Conservation (phyloP, 2,797 vertebrate genomes). For the Oceanodroma leucorhoa region DNA sequence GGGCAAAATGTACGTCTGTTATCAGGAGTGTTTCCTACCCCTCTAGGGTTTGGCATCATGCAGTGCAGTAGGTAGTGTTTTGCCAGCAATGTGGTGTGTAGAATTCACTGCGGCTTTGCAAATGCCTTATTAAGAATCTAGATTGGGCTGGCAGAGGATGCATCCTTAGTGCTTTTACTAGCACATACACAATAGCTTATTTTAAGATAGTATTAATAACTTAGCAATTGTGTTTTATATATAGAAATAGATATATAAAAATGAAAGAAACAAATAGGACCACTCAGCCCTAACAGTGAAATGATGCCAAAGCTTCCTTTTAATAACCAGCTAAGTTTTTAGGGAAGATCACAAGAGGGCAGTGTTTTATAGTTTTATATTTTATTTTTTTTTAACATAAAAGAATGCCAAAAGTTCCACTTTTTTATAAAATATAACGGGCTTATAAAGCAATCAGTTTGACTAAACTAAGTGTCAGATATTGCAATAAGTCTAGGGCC, state of each 20-base stretch:
- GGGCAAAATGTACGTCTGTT: neutral
- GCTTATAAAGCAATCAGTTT: neutral
- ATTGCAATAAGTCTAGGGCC: neutral
- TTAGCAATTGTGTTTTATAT: neutral
- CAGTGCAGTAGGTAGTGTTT: accelerated
- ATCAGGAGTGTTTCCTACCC: neutral
- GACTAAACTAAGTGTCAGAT: neutral
- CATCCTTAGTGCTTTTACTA: neutral
- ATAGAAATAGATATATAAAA: neutral
- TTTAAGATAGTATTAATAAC: neutral
- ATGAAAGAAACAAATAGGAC: neutral
- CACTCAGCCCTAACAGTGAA: neutral
- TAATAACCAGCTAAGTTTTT: neutral
- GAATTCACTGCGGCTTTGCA: neutral
- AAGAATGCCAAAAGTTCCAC: too few relatives aligned
- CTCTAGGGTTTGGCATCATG: neutral
- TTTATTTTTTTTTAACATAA: neutral
- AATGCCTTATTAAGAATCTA: neutral
- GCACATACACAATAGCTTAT: neutral
- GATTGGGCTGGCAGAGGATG: neutral
- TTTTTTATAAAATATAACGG: too few relatives aligned
- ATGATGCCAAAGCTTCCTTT: neutral
- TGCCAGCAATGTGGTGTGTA: neutral
- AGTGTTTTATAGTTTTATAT: neutral
- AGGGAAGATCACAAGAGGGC: constrained; percentile 18